Percentiles rank a stretch among this genome's conserved stretches.
Conservation (phyloP, 1,140 invertebrate genomes). For the Harlomillsia oculata region DNA sequence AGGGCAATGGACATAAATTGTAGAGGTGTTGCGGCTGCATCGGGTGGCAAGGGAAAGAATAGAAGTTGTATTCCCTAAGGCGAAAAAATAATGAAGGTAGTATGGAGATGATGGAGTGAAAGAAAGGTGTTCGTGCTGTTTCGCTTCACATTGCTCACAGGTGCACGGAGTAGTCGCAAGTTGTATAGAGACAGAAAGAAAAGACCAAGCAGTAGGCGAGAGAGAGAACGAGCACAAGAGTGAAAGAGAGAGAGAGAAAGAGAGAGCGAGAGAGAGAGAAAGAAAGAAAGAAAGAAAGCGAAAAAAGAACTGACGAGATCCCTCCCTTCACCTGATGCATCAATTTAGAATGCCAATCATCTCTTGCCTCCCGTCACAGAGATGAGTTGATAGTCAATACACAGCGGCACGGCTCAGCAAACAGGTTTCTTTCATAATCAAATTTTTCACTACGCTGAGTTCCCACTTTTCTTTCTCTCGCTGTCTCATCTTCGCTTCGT, state of each 20-base stretch:
- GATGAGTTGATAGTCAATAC: conserved; percentile 27
- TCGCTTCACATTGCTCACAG: no score
- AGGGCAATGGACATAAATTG: no score
- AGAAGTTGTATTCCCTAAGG: background rate
- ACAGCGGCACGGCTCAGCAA: conserved; percentile 16
- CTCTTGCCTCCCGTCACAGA: conserved; percentile 16
- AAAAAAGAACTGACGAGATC: background rate
- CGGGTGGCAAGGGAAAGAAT: no score
- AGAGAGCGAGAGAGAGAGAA: background rate
- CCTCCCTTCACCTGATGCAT: conserved; percentile 24
- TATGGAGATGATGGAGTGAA: background rate
- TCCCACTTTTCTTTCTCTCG: no score
- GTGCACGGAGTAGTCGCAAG: no score
- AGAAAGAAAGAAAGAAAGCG: background rate
- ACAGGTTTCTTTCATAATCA: conserved; percentile 25
- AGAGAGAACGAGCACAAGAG: background rate
- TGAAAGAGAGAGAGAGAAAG: background rate
- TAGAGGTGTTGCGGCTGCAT: no score
- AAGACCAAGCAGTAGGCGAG: background rate
- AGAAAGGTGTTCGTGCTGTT: background rate
- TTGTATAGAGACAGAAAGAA: background rate
- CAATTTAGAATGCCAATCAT: conserved; percentile 28
- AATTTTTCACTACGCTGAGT: no score
- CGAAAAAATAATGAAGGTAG: background rate
- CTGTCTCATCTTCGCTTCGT: no score